These are phyloP conservation scores for Drosophila ochracea DNA, from an alignment of 2,888 invertebrate genomes.

Conservation along the genomic window DNA sequence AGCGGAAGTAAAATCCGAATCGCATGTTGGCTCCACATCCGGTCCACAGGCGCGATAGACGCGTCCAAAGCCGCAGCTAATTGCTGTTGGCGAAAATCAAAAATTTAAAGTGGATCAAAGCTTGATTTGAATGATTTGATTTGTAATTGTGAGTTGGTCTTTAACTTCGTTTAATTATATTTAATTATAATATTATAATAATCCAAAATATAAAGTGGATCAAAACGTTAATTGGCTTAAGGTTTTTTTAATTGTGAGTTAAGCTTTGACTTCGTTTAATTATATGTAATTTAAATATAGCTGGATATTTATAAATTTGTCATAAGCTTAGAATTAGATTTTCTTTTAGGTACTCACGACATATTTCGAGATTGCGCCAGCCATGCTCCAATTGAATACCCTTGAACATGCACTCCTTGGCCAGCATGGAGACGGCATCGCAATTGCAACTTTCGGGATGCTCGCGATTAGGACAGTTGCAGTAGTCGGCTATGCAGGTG, in stretches of 20 bases:
- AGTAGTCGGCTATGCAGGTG: constrained; percentile 93
- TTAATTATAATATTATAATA: background rate
- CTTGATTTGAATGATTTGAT: background rate
- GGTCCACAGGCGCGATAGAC: constrained; percentile 93
- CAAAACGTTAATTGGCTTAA: background rate
- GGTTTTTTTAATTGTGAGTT: background rate
- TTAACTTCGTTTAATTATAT: background rate
- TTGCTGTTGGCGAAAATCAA: constrained; percentile 86
- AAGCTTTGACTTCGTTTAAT: background rate
- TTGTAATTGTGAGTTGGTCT: background rate
- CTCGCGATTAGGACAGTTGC: constrained; percentile 87
- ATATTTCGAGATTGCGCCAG: constrained; percentile 93
- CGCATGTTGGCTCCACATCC: constrained; percentile 90
- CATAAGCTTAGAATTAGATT: background rate
- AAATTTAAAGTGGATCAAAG: background rate
- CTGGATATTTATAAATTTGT: background rate
- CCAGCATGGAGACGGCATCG: constrained; percentile 91
- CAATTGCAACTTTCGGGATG: constrained; percentile 90
- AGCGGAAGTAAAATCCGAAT: constrained; percentile 84
- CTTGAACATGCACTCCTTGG: constrained; percentile 90
- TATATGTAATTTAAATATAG: background rate
- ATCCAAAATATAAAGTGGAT: background rate
- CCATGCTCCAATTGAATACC: constrained; percentile 88
- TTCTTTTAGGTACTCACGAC: constrained; percentile 89
- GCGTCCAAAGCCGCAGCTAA: constrained; percentile 91